Evolutionary conservation across 2,797 vertebrate genomes (phyloP), one percentile per base, ranked within the genome.

Genomic region (Xyrichtys novacula): DNA sequence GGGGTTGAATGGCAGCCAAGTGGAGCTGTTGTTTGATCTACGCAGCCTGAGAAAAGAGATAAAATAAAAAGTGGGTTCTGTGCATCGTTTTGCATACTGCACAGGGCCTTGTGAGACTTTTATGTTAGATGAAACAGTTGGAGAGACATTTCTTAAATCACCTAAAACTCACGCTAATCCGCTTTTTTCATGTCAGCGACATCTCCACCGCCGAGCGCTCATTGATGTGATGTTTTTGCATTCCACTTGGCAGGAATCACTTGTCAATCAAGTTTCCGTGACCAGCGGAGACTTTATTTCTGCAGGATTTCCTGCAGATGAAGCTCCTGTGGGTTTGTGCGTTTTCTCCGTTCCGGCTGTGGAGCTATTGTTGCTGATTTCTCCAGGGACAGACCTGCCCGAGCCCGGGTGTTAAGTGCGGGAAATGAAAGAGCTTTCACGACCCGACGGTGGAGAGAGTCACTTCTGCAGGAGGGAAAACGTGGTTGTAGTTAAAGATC

Each of bases 401-500:
- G 42, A 31, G 42, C 28, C 56, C 28, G 4, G 6, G 50, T 63
- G 69, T 79, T 80, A 59, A 55, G 46, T 78, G 49, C 65, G 83
- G 70, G 64, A 88, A 85, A 90, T 87, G 44, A 76, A 76, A 81
- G 81, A 66, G 22, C 42, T 77, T 73, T 82, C 43, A 63, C 68
- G 50, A 81, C 59, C 74, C 62, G 39, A 73, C 71, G 78, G 36
- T 71, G 32, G 54, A 59, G 65, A 53, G 28, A 78, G 48, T 76
- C 42, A 59, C 42, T 48, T 25, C 55, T 73, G 55, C 55, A 10
- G 22, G 43, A 48, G 8, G 22, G 43, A 48, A 5, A 48, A 38
- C 26, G 48, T 16, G 29, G 42, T 32, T 47, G 52, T 80, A 78
- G 74, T 71, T 78, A 44, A 76, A 77, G 40, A 23, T 65, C n/a